A percentile compares a stretch with the other conserved stretches of the same genome.
Evolutionary conservation across 1,140 invertebrate genomes (phyloP).

Genomic region (Drosophila sucinea): DNA sequence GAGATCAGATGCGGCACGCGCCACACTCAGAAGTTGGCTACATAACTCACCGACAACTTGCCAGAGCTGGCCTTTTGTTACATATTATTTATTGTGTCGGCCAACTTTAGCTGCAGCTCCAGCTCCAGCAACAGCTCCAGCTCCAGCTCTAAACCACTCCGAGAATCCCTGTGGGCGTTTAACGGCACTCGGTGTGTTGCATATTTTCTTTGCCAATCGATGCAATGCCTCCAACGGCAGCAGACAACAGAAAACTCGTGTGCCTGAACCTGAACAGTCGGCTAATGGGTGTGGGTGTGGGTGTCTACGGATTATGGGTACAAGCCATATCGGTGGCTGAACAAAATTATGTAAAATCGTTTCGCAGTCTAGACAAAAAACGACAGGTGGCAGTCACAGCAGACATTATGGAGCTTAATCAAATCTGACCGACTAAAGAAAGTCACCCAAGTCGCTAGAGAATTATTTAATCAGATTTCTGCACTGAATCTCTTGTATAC

Average conservation of each 20-base stretch:
- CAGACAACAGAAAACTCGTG: conserved; percentile 65
- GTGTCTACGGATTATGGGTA: conserved; percentile 45
- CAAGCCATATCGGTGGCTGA: conserved; percentile 52
- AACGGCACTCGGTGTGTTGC: conserved; percentile 67
- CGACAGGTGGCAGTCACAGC: conserved; percentile 42
- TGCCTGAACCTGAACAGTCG: conserved; percentile 44
- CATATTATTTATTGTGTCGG: conserved; percentile 78
- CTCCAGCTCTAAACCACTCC: conserved; percentile 22
- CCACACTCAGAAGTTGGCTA: conserved; percentile 50
- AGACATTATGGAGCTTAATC: conserved; percentile 11
- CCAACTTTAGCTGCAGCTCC: conserved; percentile 2
- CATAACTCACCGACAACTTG: conserved; percentile 63
- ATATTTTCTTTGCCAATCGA: conserved; percentile 54
- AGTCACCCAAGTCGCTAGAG: not conserved
- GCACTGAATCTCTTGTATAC: not conserved
- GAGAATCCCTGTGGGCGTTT: conserved; percentile 64
- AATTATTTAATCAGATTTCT: not conserved
- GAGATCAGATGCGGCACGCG: conserved; percentile 61
- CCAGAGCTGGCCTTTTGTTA: conserved; percentile 73
- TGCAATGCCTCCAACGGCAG: conserved; percentile 31
- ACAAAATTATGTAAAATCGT: conserved; percentile 72
- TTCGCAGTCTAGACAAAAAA: conserved; percentile 38
- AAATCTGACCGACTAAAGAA: conserved; percentile 21
- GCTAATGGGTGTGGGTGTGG: conserved; percentile 66
- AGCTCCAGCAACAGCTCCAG: conserved; percentile 8